These are phyloP conservation scores for Rousettus leschenaultii DNA, from an alignment of 2,113 vertebrate species.

Conservation along the genomic window DNA sequence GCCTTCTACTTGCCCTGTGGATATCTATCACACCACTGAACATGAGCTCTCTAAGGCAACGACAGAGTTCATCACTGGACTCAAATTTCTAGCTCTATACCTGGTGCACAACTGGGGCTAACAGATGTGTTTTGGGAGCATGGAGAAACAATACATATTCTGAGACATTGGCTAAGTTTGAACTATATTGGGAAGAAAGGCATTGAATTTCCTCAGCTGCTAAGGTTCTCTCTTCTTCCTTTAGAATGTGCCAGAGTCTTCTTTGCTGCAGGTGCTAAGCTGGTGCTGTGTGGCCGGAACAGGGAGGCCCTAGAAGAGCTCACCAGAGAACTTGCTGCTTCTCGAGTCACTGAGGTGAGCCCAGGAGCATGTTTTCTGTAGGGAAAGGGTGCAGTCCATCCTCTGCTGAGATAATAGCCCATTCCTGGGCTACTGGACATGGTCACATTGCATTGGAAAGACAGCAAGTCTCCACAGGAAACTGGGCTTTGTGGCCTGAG, in stretches of 20 bases:
- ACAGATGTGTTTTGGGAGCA: accelerated
- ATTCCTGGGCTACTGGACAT: neutral
- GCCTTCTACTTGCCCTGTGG: neutral
- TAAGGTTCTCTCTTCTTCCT: neutral
- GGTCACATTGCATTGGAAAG: neutral
- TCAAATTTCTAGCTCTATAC: too few species aligned
- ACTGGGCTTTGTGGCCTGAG: too few species aligned
- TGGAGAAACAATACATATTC: neutral
- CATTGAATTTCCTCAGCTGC: accelerated
- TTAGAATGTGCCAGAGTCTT: constrained; percentile 94
- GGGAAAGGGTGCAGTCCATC: neutral
- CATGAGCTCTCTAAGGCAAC: neutral
- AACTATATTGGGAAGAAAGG: neutral
- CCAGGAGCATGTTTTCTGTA: neutral
- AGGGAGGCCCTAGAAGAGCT: constrained; percentile 85
- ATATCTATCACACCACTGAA: neutral
- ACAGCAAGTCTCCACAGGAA: neutral
- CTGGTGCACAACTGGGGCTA: neutral
- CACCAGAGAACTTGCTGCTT: constrained; percentile 82
- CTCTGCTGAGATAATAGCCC: neutral
- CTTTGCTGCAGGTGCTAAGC: constrained; percentile 87
- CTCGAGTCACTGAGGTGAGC: constrained; percentile 75
- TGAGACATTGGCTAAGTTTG: neutral
- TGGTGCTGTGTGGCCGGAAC: constrained; percentile 94
- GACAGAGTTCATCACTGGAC: neutral